Base-by-base conservation (phyloP, 2,888 invertebrate species). In the Clunio marinus region DNA sequence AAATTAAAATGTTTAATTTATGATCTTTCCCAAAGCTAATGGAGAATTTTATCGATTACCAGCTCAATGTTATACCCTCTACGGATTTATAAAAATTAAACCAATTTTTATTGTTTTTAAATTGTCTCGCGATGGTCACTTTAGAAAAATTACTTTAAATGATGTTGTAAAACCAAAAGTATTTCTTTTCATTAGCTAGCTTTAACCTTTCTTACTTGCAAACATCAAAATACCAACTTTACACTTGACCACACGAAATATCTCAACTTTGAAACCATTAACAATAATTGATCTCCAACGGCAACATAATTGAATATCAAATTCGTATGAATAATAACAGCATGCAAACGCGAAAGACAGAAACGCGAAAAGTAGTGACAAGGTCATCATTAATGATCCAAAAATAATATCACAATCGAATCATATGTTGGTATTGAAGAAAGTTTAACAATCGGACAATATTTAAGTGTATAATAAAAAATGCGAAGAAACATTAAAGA, bases 331-430 rank as follows among this genome's bases (percentile, higher is more conserved):
- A n/a, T 1, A 17, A 59, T 32, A 20, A 32, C 59, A 10, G 17
- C 32, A 17, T 32, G 4, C 32, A 20, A 59, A 32, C 4, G 24
- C 17, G 51, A 41, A 41, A 10, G n/a, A n/a, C 10, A 41, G 41
- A 41, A 41, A 41, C 2, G 41, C 2, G 15, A 41, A 22, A 59
- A 59, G 59, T 20, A 59, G 22, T 59, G 59, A 59, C 59, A 59
- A 59, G 59, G 59, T 59, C 59, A 20, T 7, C 28, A 13, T 22
- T 59, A 32, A 28, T 17, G 32, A 32, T 28, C 15, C 27, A 59
- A 59, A 24, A 22, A 20, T 59, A 10, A 59, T 58, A 28, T 59
- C 59, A 59, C 28, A 17, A 17, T 57, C 22, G 17, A 35, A 41
- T 10, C 41, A 13, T 15, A n/a, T 2, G 41, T 41, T 41, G 41